Base-by-base conservation (phyloP, 2,797 vertebrate species). In the Fistularia commersonii region DNA sequence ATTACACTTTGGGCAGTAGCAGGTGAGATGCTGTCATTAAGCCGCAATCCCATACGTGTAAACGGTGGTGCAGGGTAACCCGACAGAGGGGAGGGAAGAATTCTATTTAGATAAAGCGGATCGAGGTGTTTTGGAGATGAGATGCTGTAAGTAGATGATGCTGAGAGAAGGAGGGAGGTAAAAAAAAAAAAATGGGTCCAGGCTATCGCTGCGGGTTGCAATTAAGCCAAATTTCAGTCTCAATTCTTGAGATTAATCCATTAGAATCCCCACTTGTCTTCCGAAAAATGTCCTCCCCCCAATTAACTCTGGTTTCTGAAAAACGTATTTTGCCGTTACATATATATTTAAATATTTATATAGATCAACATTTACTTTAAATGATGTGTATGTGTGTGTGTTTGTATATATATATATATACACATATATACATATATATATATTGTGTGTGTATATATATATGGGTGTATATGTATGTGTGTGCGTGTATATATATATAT, bases 91-190 rank as follows among this genome's bases (percentile, higher is more conserved):
- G 33, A 11, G n/a, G 57, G 8, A 58, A 45, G 43, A 56, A 34
- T 11, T 7, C 54, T 32, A 40, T 48, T 56, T 14, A 57, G 53
- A 38, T 6, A 64, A 69, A 64, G 44, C 64, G 64, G 57, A 75
- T 38, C 52, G 34, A n/a, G 12, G 32, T 40, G 60, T 64, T 72
- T 62, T 57, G 41, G 55, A 34, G 58, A 61, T 12, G 33, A 64
- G 66, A 34, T 35, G 38, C 31, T 33, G 23, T 23, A 59, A 47
- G 57, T 34, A 32, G 46, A 64, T 48, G 58, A 14, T 15, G 40
- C 36, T 35, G 32, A 54, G 8, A 3, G 11, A 34, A 51, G 57
- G 13, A 12, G 42, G 11, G 3, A 31, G 44, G 61, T 14, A 31
- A 31, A 36, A 47, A 36, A 6, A 8, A 42, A 41, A 31, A 60